These are phyloP conservation scores for Benitochromis conjunctus DNA, from an alignment of 2,113 vertebrate species.

Conservation along the genomic window DNA sequence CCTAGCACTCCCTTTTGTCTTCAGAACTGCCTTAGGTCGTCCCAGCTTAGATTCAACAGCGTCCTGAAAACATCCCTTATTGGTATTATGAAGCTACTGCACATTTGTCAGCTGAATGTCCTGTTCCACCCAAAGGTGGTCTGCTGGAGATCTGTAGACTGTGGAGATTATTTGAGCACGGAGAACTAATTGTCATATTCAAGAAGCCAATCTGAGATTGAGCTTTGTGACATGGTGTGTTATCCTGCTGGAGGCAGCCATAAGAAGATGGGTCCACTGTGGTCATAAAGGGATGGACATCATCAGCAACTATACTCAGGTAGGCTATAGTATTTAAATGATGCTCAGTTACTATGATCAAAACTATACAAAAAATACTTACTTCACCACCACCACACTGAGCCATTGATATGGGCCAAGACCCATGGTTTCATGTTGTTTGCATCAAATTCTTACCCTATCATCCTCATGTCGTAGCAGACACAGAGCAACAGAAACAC, in stretches of 20 bases:
- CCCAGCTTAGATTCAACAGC: background rate
- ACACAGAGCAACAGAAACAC: background rate
- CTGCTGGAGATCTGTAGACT: background rate
- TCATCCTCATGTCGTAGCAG: background rate
- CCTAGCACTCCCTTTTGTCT: background rate
- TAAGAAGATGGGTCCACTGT: background rate
- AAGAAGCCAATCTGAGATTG: background rate
- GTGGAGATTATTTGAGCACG: background rate
- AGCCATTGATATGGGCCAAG: background rate
- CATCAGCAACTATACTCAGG: background rate
- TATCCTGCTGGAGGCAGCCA: background rate
- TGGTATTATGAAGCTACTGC: background rate
- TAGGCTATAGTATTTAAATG: background rate
- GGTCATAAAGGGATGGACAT: background rate
- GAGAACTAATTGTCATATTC: background rate
- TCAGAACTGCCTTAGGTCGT: background rate
- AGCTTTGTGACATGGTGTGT: background rate
- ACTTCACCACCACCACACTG: background rate
- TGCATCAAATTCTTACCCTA: background rate
- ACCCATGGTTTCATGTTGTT: background rate
- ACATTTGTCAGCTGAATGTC: background rate
- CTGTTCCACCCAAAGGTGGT: background rate
- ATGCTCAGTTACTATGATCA: background rate
- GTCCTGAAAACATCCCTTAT: background rate
- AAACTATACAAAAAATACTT: background rate